A percentile compares a stretch with the other conserved stretches of the same genome.
phyloP scores from a whole-genome alignment of 2,113 vertebrate genomes.

The Engystomops pustulosus region DNA sequence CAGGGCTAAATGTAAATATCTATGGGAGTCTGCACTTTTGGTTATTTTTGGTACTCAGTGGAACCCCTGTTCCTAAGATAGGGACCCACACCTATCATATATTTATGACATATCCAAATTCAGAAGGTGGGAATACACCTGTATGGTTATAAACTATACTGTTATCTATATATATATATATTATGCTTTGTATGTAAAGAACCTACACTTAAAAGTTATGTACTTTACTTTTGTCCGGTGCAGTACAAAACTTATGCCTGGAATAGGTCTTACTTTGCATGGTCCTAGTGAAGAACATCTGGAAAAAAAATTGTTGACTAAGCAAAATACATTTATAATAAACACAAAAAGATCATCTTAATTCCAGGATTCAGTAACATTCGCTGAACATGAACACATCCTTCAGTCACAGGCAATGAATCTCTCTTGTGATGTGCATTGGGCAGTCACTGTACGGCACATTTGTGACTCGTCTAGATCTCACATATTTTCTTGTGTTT shows the following conservation, averaged over 20 bases:
- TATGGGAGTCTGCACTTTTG: too few relatives aligned
- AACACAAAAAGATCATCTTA: slow-evolving; percentile 22
- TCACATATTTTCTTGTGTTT: not conserved
- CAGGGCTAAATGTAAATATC: too few relatives aligned
- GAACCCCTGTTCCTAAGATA: too few relatives aligned
- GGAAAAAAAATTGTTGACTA: slow-evolving; percentile 11
- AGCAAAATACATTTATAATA: slow-evolving; percentile 22
- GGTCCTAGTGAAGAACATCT: not conserved
- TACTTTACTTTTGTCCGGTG: too few relatives aligned
- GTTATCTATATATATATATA: too few relatives aligned
- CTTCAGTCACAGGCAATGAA: slow-evolving; percentile 21
- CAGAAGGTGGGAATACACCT: too few relatives aligned
- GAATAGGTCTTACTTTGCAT: not conserved
- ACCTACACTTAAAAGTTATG: too few relatives aligned
- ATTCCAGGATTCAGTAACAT: slow-evolving; percentile 10
- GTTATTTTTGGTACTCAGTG: too few relatives aligned
- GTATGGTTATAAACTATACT: too few relatives aligned
- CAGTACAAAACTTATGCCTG: not conserved
- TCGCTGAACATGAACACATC: not conserved
- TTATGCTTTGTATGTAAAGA: too few relatives aligned
- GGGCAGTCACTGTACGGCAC: slow-evolving; percentile 11
- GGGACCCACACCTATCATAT: too few relatives aligned
- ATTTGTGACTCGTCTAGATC: slow-evolving; percentile 1
- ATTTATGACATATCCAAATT: too few relatives aligned
- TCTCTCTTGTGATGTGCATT: not conserved